Percentiles rank a stretch among this genome's conserved stretches.
Evolutionary conservation across 2,113 vertebrate genomes (phyloP).

Genomic region (Vicugna pacos): DNA sequence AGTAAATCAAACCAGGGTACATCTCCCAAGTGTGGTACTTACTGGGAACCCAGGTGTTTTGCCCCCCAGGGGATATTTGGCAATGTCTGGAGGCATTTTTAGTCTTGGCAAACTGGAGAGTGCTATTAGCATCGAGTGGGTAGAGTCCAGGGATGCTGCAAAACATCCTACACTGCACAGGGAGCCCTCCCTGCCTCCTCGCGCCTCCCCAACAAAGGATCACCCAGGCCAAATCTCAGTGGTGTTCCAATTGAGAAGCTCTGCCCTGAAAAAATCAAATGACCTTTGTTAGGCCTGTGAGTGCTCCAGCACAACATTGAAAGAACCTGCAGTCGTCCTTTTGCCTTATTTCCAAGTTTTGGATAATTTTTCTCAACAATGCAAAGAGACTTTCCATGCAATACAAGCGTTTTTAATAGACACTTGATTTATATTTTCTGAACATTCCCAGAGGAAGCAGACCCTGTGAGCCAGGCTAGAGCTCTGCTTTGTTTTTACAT

Average conservation of each 20-base stretch:
- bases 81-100: not conserved
- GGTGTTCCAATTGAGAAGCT: not conserved
- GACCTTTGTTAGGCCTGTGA: not conserved
- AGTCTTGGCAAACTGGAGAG: not conserved
- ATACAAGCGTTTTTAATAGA: not conserved
- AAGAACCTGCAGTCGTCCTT: not conserved
- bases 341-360: slow-evolving; percentile 14
- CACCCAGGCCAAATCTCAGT: not conserved
- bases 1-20: not conserved
- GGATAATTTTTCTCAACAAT: not conserved
- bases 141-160: not conserved
- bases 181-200: not conserved
- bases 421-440: not conserved
- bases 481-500: not conserved
- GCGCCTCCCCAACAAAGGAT: not conserved
- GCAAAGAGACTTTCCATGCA: not conserved
- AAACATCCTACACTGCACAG: not conserved
- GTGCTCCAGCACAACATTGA: not conserved
- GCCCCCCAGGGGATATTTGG: not conserved
- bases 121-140: too few relatives aligned
- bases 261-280: not conserved
- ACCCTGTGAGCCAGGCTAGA: not conserved
- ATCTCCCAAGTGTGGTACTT: not conserved
- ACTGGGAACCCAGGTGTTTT: not conserved
- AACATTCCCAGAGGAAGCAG: not conserved